A percentile compares a stretch with the other conserved stretches of the same genome.
Evolutionary conservation across 2,113 vertebrate genomes (phyloP).

Genomic region (Catharus fuscescens): DNA sequence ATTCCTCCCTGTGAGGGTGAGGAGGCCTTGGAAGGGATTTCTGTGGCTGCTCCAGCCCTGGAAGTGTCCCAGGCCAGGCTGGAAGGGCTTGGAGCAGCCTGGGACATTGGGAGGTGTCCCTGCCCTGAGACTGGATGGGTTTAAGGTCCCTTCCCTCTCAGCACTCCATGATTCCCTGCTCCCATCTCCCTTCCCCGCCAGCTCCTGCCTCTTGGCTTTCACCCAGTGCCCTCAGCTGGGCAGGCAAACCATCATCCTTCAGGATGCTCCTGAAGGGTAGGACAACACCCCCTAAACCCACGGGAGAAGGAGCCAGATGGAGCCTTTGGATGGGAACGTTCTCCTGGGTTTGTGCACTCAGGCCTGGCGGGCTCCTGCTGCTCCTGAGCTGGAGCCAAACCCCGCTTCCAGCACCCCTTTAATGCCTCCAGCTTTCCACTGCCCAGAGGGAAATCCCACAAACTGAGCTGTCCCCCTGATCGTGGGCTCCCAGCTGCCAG

Average conservation of each 20-base stretch:
- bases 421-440: neutral
- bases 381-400: neutral
- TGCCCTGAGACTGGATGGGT: neutral
- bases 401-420: neutral
- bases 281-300: neutral
- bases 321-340: neutral
- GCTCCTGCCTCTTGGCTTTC: neutral
- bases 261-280: neutral
- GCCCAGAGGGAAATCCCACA: neutral
- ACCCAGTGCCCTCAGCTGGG: neutral
- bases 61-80: rapidly evolving
- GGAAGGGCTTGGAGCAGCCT: neutral
- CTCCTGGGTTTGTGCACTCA: neutral
- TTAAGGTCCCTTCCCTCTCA: neutral
- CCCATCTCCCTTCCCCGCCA: neutral
- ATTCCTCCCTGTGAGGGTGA: neutral
- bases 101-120: neutral
- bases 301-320: neutral
- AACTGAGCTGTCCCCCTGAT: neutral
- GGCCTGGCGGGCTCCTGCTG: neutral
- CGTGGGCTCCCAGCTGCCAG: neutral
- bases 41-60: neutral
- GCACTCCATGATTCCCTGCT: neutral
- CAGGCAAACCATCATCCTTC: too few relatives aligned
- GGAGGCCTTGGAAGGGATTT: neutral